Evolutionary conservation across 2,113 vertebrate species (phyloP), one percentile per base, ranked within the genome.

Genomic region (Dromas ardeola): DNA sequence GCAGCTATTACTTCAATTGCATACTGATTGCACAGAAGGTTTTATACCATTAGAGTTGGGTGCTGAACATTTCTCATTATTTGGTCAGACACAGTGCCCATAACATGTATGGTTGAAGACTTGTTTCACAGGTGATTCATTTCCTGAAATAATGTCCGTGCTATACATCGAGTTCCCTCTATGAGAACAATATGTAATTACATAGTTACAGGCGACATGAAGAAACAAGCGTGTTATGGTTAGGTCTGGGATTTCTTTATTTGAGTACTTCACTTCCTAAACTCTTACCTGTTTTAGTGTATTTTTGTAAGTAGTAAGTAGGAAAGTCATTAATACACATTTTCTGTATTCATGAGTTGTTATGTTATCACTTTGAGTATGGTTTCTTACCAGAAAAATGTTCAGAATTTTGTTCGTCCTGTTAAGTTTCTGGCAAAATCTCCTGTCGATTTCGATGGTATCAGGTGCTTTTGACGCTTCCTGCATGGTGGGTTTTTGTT

Each of bases 91-190:
- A 34, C 29, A 20, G n/a, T 56, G 71, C 47, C 59, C 13, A 1
- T 61, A 22, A 76, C 20, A 22, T 1, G 21, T 62, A 9, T 67
- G n/a, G 11, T 2, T 22, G 29, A 55, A 63, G 50, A 15, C 38
- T 59, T 47, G 32, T 66, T 43, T 56, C 34, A 5, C 20, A 78
- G 29, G 5, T 93, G 88, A 95, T 71, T 97, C 69, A 93, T 86
- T 94, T 95, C 96, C 86, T 74, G 82, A 36, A 29, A 45, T 63
- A 5, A 62, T 65, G 43, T 11, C 62, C 1, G 0, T 86, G 65
- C 52, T 52, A 0, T 70, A 59, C 25, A 2, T 49, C 1, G 2
- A 15, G 22, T 49, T 87, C 90, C 45, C 36, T 85, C 25, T 53
- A 5, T 42, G 29, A 85, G 25, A 53, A 8, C 47, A 77, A 5